Evolutionary conservation across 2,888 invertebrate genomes (phyloP).

Genomic region (Neoaliturus tenellus): DNA sequence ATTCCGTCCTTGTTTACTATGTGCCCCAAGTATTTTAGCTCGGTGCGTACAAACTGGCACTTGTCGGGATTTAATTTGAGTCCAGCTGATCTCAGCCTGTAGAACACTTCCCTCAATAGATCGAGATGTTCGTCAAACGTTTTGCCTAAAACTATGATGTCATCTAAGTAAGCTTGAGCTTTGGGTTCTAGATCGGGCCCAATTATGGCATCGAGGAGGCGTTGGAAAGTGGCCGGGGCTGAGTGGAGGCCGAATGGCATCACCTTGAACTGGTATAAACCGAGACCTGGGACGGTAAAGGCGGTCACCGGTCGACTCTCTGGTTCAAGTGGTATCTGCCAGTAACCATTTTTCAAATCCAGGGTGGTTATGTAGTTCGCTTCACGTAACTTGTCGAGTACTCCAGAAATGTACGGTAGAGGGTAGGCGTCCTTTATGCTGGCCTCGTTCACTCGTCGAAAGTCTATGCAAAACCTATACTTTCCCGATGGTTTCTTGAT

Average conservation of each 20-base stretch:
- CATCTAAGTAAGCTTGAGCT: conserved; percentile 32
- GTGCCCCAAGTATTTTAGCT: conserved; percentile 66
- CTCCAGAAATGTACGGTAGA: conserved; percentile 1
- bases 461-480: conserved; percentile 62
- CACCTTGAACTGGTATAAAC: conserved; percentile 58
- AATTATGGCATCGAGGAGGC: conserved; percentile 66
- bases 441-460: conserved; percentile 56
- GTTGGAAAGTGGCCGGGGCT: conserved; percentile 67
- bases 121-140: conserved; percentile 63
- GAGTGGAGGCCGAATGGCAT: conserved; percentile 68
- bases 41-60: conserved; percentile 62
- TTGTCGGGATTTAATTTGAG: conserved; percentile 65
- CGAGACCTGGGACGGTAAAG: not conserved
- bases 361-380: not conserved
- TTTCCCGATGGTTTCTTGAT: conserved; percentile 64
- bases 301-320: not conserved
- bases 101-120: conserved; percentile 60
- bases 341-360: conserved; percentile 13
- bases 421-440: conserved; percentile 63
- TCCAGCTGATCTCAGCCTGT: conserved; percentile 57
- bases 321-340: not conserved
- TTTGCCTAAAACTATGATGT: conserved; percentile 3
- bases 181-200: conserved; percentile 64
- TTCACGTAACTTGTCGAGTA: conserved; percentile 17
- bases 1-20: conserved; percentile 64